Percentiles rank a stretch among this genome's conserved stretches.
These are phyloP conservation scores for Dione juno DNA, from an alignment of 2,888 invertebrate genomes.

Conservation along the genomic window DNA sequence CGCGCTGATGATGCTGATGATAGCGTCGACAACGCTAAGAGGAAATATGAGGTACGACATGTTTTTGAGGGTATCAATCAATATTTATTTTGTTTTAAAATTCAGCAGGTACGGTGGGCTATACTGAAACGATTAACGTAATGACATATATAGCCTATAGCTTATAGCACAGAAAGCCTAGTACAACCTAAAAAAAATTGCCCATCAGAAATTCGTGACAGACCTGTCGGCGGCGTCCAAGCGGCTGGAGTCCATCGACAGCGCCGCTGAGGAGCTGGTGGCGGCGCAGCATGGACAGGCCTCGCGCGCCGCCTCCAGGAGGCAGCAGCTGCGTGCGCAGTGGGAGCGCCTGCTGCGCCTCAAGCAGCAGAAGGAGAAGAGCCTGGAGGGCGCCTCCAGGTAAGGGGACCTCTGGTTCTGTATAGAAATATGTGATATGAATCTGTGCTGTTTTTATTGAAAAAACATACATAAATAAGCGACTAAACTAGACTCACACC, in stretches of 20 bases:
- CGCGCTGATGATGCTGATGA: slow-evolving; percentile 92
- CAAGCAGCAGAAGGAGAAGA: slow-evolving; percentile 95
- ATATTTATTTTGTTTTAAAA: too few relatives aligned
- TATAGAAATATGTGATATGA: too few relatives aligned
- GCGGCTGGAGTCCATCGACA: slow-evolving; percentile 94
- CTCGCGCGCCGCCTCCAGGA: slow-evolving; percentile 84
- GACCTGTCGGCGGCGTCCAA: slow-evolving; percentile 97
- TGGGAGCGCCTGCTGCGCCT: slow-evolving; percentile 94
- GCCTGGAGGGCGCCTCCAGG: slow-evolving; percentile 94
- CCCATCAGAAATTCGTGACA: slow-evolving; percentile 91
- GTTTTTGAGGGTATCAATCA: too few relatives aligned
- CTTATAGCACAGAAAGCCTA: too few relatives aligned
- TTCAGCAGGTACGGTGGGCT: too few relatives aligned
- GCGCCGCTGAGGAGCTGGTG: slow-evolving; percentile 93
- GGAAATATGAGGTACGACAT: slow-evolving; percentile 95
- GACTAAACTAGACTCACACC: too few relatives aligned
- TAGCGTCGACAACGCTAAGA: slow-evolving; percentile 95
- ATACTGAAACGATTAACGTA: too few relatives aligned
- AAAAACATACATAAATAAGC: too few relatives aligned
- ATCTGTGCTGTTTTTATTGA: too few relatives aligned
- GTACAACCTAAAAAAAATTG: too few relatives aligned
- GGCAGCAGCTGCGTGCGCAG: slow-evolving; percentile 92
- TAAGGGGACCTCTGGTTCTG: too few relatives aligned
- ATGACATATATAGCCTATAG: too few relatives aligned
- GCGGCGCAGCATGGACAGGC: slow-evolving; percentile 92